Evolutionary conservation across 2,113 vertebrate species (phyloP), one percentile per base, ranked within the genome.

Genomic region (Ctenodactylus gundi): DNA sequence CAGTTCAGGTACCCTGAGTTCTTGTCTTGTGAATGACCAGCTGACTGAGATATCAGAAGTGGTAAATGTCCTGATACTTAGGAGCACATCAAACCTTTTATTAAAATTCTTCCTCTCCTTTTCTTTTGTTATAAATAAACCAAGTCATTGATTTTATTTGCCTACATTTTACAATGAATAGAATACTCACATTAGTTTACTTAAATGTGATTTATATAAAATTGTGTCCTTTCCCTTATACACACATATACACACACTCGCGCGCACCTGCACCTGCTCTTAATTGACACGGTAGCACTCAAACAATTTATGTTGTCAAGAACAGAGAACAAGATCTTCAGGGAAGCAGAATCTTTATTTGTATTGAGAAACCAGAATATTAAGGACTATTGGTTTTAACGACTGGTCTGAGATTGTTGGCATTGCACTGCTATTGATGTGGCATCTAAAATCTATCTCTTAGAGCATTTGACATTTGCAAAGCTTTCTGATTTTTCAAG

Each of bases 41-140:
- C 39, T n/a, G 4, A 29, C 25, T 60, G 62, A 80, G 53, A 84
- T 41, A 72, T 85, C 53, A 85, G 36, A 62, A 27, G n/a, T 91
- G 53, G n/a, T 29, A 17, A 20, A n/a, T 70, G 60, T 3, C 55
- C 12, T 87, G 62, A 29, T 64, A 34, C n/a, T 75, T 92, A 44
- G 51, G 46, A 75, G 29, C 7, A 60, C 57, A 82, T 14, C 13
- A 85, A 81, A n/a, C 60, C 6, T n/a, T 81, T 67, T 76, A 27
- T 27, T 44, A 29, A 78, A 49, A 82, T 3, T 12, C 53, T 78
- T 44, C 11, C 17, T 80, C 23, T 86, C 46, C 18, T 91, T 91
- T 49, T 85, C n/a, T 85, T 73, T 91, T 87, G 4, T 72, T 90
- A 14, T 41, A 78, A 78, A 82, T 20, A 76, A n/a, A 88, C 10